phyloP scores from a whole-genome alignment of 1,140 invertebrate genomes.

The Achatina immaculata region DNA sequence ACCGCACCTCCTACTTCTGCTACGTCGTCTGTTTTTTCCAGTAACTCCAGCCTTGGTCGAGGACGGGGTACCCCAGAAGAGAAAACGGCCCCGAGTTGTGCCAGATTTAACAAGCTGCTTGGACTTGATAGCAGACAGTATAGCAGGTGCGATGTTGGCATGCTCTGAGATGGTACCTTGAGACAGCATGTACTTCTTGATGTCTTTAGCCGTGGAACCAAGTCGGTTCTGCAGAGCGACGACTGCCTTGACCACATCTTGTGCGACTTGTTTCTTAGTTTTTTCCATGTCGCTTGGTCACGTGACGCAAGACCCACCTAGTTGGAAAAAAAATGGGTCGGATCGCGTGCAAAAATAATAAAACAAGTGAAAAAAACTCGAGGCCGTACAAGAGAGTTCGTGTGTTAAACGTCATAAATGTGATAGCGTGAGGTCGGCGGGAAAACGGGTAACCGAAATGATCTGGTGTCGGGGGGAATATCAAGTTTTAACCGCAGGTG shows the following conservation, averaged over 20 bases:
- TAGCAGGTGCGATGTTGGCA: slow-evolving; percentile 6
- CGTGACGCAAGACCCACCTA: not conserved
- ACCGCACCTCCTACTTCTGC: not conserved
- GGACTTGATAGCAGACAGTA: not conserved
- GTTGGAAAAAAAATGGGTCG: not conserved
- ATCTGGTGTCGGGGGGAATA: no score
- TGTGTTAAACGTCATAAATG: no score
- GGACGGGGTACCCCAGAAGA: not conserved
- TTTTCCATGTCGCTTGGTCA: not conserved
- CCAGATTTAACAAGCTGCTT: not conserved
- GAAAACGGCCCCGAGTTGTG: not conserved
- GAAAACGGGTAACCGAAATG: no score
- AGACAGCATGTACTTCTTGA: slow-evolving; percentile 9
- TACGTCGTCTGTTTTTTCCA: not conserved
- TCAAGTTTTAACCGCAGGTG: no score
- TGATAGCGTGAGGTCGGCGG: no score
- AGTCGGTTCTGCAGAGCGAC: not conserved
- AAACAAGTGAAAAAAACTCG: no score
- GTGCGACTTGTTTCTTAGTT: not conserved
- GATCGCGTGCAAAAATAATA: not conserved
- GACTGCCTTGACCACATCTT: not conserved
- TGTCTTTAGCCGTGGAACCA: slow-evolving; percentile 6
- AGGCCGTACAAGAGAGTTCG: no score
- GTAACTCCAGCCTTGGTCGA: not conserved
- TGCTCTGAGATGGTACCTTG: not conserved